phyloP scores from a whole-genome alignment of 2,888 invertebrate species.

The Pheosia tremula region DNA sequence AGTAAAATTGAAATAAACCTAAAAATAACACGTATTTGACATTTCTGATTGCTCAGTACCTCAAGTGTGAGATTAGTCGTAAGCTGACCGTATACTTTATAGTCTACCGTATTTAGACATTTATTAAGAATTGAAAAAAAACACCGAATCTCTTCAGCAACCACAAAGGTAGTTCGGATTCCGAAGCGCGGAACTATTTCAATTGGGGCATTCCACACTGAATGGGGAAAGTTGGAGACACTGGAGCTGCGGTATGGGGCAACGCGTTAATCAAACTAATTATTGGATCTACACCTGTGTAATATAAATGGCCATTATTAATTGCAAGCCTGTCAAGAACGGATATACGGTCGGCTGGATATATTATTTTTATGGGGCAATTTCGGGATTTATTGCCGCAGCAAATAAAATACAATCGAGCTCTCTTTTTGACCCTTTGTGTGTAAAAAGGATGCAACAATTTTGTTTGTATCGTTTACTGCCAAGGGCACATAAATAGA shows the following conservation, averaged over 20 bases:
- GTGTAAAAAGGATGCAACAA: background rate
- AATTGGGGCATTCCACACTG: slow-evolving; percentile 50
- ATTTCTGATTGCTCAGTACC: too few relatives aligned
- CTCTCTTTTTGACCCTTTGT: background rate
- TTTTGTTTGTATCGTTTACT: too few relatives aligned
- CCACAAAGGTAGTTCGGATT: slow-evolving; percentile 23
- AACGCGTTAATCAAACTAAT: slow-evolving; percentile 22
- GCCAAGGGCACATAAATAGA: too few relatives aligned
- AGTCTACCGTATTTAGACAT: too few relatives aligned
- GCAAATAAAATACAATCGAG: background rate
- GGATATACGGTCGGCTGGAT: background rate
- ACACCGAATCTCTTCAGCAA: slow-evolving; percentile 6
- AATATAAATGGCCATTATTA: slow-evolving; percentile 13
- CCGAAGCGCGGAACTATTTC: slow-evolving; percentile 53
- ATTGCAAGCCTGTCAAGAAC: slow-evolving; percentile 13
- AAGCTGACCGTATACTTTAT: too few relatives aligned
- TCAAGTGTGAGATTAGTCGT: too few relatives aligned
- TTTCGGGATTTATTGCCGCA: background rate
- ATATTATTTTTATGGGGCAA: slow-evolving; percentile 1
- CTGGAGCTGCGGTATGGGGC: slow-evolving; percentile 12
- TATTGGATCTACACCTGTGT: slow-evolving; percentile 26
- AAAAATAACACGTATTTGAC: too few relatives aligned
- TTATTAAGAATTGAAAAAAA: too few relatives aligned
- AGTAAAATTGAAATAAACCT: too few relatives aligned
- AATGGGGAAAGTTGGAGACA: slow-evolving; percentile 28